phyloP scores from a whole-genome alignment of 2,113 vertebrate genomes.

The Prunella himalayana region DNA sequence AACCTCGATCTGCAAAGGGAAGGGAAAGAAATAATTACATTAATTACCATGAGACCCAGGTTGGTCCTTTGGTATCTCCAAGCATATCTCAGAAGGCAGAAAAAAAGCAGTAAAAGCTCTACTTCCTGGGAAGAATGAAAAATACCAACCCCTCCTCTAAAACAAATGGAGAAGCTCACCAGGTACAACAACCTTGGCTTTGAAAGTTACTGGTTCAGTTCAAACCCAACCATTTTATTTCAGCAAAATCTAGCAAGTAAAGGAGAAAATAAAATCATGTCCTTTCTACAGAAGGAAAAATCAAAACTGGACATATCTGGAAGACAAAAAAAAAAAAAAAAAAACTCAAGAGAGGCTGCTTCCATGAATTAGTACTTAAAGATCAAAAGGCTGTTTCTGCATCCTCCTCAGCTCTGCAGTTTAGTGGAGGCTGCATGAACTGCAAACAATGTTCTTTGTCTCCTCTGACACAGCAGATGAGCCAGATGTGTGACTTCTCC shows the following conservation, averaged over 20 bases:
- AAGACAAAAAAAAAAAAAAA: neutral
- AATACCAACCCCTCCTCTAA: neutral
- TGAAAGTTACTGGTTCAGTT: neutral
- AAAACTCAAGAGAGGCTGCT: neutral
- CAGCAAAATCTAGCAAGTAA: neutral
- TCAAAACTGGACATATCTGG: neutral
- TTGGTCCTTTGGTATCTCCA: neutral
- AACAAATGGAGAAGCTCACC: neutral
- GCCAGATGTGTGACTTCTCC: neutral
- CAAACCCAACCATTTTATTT: neutral
- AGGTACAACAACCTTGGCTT: neutral
- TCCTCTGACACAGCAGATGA: neutral
- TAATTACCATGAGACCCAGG: neutral
- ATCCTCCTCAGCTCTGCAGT: neutral
- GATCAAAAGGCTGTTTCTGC: neutral
- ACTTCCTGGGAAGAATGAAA: neutral
- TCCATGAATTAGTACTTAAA: neutral
- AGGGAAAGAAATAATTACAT: constrained; percentile 11
- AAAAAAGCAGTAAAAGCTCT: neutral
- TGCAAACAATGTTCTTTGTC: neutral
- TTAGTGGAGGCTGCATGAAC: neutral
- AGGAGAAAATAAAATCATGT: neutral
- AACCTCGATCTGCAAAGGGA: constrained; percentile 78
- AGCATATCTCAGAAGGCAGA: neutral
- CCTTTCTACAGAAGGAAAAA: neutral